Evolutionary conservation across 2,888 invertebrate genomes (phyloP), one percentile per base, ranked within the genome.

Genomic region (Tanaodytes sp.): DNA sequence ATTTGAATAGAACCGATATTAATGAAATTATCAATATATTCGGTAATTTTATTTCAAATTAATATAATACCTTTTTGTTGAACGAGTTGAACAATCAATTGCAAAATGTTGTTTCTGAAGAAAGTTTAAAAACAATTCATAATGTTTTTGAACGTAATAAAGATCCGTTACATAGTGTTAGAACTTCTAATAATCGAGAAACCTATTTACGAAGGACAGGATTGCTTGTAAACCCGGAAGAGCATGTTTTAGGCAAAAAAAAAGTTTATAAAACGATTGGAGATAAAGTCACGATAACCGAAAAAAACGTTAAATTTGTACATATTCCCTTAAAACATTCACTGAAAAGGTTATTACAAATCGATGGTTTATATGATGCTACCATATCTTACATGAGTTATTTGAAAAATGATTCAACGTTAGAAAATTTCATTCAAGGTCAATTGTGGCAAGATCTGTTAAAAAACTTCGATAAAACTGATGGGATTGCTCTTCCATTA

Each of bases 361-460:
- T 51, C 1, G 11, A 33, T 15, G 51, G 51, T 20, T 23, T 51
- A 15, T 18, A 20, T 15, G 37, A 51, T 15, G 51, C 14, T 39
- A 27, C 27, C 16, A 16, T 51, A 15, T 39, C 39, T 20, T 51
- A 51, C 16, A 51, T 36, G 33, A 37, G 39, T 20, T 14, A 39
- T 23, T 16, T 51, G 6, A 3, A 20, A 3, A 23, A 33, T n/a
- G 36, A 33, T n/a, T 4, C 3, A 33, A 33, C 6, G 11, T n/a
- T n/a, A n/a, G 36, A 33, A n/a, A 51, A 51, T 39, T 51, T 51
- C 15, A 51, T 51, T 8, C 51, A 51, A 39, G 27, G 23, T 23
- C 23, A 51, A 15, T 27, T 51, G 9, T 49, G 48, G 48, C 30
- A 2, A 30, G 31, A 31, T 31, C 14, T 16, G 11, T 14, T 16